A percentile compares a stretch with the other conserved stretches of the same genome.
Conservation (phyloP, 2,888 invertebrate genomes). For the Drosophila meridionalis region DNA sequence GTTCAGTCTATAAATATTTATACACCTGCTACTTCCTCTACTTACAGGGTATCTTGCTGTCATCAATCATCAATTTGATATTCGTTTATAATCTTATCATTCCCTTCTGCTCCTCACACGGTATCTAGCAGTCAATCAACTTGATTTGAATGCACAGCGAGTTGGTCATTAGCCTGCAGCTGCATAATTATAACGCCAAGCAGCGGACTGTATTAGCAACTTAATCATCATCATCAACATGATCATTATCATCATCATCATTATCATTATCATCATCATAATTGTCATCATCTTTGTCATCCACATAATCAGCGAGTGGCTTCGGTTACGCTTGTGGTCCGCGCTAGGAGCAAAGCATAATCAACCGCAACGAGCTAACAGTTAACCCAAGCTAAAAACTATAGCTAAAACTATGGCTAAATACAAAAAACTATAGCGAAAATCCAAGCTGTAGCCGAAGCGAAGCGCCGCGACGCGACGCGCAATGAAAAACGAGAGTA, state of each 20-base stretch:
- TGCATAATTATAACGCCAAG: constrained; percentile 67
- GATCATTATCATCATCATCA: constrained; percentile 32
- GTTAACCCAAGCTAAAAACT: constrained; percentile 35
- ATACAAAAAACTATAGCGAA: constrained; percentile 36
- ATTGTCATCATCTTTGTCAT: constrained; percentile 47
- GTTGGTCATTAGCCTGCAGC: constrained; percentile 61
- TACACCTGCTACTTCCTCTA: no score
- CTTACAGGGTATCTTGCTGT: constrained; percentile 8
- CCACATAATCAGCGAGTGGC: constrained; percentile 57
- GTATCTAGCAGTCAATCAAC: constrained; percentile 15
- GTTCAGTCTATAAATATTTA: neutral
- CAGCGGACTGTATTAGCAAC: constrained; percentile 51
- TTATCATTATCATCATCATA: constrained; percentile 29
- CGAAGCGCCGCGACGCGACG: constrained; percentile 35
- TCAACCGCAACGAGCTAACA: constrained; percentile 76
- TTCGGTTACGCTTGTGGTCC: constrained; percentile 67
- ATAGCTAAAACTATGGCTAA: constrained; percentile 36
- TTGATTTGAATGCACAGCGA: constrained; percentile 3
- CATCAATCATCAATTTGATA: accelerated
- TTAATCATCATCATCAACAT: constrained; percentile 8
- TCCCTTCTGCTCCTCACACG: neutral
- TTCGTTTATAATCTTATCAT: neutral
- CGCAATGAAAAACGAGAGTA: constrained; percentile 81
- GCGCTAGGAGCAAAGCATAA: constrained; percentile 69
- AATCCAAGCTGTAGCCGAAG: constrained; percentile 30